phyloP scores from a whole-genome alignment of 2,888 invertebrate genomes.

The Dryobotodes eremita region DNA sequence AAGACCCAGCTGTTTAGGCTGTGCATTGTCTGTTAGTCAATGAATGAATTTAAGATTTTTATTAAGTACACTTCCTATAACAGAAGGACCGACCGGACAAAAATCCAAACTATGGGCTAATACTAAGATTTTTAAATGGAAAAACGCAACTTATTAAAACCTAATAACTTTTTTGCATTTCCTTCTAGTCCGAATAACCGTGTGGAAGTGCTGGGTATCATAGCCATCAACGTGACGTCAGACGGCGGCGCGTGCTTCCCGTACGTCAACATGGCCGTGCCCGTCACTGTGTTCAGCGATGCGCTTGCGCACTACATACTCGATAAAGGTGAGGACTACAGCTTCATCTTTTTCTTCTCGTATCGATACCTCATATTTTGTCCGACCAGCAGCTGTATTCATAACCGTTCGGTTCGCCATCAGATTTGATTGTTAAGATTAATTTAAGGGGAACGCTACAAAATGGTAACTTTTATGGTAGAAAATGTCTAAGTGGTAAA shows the following conservation, averaged over 20 bases:
- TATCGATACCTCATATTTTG: not conserved
- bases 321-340: conserved; percentile 83
- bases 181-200: conserved; percentile 54
- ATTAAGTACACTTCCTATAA: not conserved
- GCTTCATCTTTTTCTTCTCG: not conserved
- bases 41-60: too few relatives aligned
- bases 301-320: conserved; percentile 83
- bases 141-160: not conserved
- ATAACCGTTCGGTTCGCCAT: not conserved
- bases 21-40: too few relatives aligned
- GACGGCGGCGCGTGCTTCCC: conserved; percentile 89
- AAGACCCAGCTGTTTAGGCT: too few relatives aligned
- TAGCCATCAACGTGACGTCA: conserved; percentile 91
- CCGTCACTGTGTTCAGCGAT: conserved; percentile 83
- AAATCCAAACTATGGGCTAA: not conserved
- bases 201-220: conserved; percentile 89
- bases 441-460: not conserved
- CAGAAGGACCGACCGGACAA: not conserved
- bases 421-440: not conserved
- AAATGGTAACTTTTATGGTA: not conserved
- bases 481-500: too few relatives aligned
- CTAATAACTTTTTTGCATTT: not conserved
- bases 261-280: conserved; percentile 92
- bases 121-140: not conserved
- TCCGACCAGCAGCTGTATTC: not conserved